Evolutionary conservation across 2,797 vertebrate genomes (phyloP).

Genomic region (Macrochelys suwanniensis): DNA sequence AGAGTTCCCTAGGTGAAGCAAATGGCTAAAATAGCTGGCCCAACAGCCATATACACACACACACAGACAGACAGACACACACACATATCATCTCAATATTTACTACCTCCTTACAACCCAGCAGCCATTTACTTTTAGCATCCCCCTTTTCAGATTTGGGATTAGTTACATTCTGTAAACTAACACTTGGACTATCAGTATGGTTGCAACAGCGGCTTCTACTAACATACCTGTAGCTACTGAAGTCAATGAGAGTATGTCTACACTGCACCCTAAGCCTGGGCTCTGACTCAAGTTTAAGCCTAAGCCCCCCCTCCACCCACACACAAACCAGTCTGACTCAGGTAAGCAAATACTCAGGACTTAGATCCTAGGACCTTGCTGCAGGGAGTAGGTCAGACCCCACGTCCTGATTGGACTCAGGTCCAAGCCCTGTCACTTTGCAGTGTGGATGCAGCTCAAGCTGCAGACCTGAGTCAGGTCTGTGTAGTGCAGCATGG

Average conservation of each 20-base stretch:
- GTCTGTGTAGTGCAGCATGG: not conserved
- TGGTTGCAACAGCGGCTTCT: not conserved
- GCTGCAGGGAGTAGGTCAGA: not conserved
- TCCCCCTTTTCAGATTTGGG: not conserved
- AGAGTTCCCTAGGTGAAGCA: not conserved
- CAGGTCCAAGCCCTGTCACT: not conserved
- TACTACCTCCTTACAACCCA: not conserved
- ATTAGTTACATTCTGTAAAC: not conserved
- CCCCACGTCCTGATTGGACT: not conserved
- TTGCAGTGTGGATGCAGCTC: not conserved
- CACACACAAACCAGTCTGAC: not conserved
- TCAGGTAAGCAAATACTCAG: not conserved
- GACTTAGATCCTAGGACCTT: not conserved
- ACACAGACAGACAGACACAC: no score
- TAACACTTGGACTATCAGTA: not conserved
- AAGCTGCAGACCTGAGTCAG: not conserved
- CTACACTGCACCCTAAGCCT: not conserved
- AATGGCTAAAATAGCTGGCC: not conserved
- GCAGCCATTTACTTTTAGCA: not conserved
- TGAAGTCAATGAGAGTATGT: not conserved
- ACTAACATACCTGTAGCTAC: accelerated
- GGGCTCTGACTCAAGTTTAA: not conserved
- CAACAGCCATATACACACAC: not conserved
- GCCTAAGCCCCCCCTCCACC: not conserved
- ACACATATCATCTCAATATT: not conserved